phyloP scores from a whole-genome alignment of 2,113 vertebrate genomes.

The Dipodomys ordii region DNA sequence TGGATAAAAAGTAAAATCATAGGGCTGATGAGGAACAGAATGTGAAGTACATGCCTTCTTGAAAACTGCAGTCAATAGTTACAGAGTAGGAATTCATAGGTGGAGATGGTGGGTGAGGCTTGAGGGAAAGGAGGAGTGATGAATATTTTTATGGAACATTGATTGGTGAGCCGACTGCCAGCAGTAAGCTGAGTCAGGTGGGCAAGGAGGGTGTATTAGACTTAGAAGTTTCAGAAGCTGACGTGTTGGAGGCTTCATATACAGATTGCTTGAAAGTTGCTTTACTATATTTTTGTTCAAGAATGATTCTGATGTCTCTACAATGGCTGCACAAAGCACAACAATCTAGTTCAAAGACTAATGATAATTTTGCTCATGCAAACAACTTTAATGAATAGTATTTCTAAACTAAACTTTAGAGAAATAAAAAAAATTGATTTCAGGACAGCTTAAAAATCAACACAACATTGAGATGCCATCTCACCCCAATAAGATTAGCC shows the following conservation, averaged over 20 bases:
- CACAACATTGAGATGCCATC: not conserved
- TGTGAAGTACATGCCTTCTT: not conserved
- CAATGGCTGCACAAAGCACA: not conserved
- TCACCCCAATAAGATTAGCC: too few species aligned
- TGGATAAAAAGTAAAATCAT: not conserved
- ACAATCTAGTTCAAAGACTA: not conserved
- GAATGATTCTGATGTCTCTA: not conserved
- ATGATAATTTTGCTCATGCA: not conserved
- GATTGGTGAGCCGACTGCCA: not conserved
- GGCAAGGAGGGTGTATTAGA: not conserved
- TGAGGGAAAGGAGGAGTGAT: not conserved
- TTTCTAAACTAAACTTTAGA: not conserved
- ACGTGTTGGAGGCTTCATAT: not conserved
- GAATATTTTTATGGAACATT: fast-evolving
- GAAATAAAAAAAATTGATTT: constrained; percentile 52
- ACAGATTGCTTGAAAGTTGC: not conserved
- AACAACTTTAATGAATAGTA: not conserved
- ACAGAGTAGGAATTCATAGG: not conserved
- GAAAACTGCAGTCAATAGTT: not conserved
- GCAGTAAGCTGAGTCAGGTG: not conserved
- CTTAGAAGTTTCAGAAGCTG: not conserved
- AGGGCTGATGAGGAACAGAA: not conserved
- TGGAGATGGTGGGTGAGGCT: not conserved
- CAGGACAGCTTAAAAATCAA: not conserved
- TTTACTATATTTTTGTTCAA: not conserved